Evolutionary conservation across 2,888 invertebrate genomes (phyloP), one percentile per base, ranked within the genome.

Genomic region (Oscheius sp.): DNA sequence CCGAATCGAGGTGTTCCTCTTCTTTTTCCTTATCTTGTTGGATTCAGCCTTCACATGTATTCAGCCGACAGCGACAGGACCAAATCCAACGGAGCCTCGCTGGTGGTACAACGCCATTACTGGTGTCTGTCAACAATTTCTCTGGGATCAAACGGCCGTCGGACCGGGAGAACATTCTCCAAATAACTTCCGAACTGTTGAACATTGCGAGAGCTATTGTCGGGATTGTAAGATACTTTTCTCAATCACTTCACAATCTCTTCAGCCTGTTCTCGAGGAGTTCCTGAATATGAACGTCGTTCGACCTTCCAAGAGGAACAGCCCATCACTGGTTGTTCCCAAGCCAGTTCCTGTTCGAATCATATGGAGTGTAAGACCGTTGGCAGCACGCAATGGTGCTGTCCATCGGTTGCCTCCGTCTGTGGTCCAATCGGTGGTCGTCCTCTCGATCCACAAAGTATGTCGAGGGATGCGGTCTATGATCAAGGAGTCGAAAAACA

Each of bases 101-200:
- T 80, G 80, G 80, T 79, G 80, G 78, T 41, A 61, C 17, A 49
- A 50, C 28, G 17, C 47, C 9, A 36, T 50, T 30, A 36, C 47
- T 17, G 80, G 80, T 32, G 77, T 79, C 72, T 80, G 80, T 44
- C 79, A 79, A 45, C 80, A 80, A 38, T 80, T 80, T 63, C 69
- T 80, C 17, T 80, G 80, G 80, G 80, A 80, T 72, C 80, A 79
- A 20, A 73, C 74, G 9, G 80, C 80, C 12, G 41, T 70, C 24
- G 79, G 78, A 12, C 64, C 77, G 0, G 78, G 78, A 44, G 80
- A 80, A 30, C 80, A 80, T 47, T 79, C 79, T 4, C 79, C 80
- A 20, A 80, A 80, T 65, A 80, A 80, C 50, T 80, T 80, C 56
- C 41, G 78, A 61, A 80, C 80, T 4, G 75, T 78, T 1, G 79